phyloP scores from a whole-genome alignment of 2,797 vertebrate species.

The Lycodopsis pacificus region DNA sequence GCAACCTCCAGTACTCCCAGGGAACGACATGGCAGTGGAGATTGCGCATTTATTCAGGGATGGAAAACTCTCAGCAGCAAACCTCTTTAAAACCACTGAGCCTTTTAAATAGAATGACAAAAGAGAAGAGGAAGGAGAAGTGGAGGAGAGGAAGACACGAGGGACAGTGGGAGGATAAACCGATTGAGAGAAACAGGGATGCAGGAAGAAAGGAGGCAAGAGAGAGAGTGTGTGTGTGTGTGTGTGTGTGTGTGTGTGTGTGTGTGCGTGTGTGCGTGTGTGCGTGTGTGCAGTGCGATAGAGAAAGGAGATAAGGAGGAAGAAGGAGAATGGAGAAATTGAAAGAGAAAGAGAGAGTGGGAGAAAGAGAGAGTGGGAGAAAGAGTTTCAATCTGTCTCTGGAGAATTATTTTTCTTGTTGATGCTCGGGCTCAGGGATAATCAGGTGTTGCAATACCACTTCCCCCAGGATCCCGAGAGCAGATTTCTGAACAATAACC shows the following conservation, averaged over 20 bases:
- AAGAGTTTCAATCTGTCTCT: constrained; percentile 52
- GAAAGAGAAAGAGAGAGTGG: constrained; percentile 32
- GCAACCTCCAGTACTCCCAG: constrained; percentile 2
- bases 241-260: background rate
- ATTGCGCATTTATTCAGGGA: constrained; percentile 48
- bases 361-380: constrained; percentile 31
- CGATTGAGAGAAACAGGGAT: constrained; percentile 23
- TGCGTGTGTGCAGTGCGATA: constrained; percentile 20
- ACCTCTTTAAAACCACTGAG: constrained; percentile 24
- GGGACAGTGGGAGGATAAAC: constrained; percentile 23
- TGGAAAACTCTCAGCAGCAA: constrained; percentile 48
- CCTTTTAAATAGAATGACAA: constrained; percentile 54
- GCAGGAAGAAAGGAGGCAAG: constrained; percentile 5
- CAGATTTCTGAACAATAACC: no score
- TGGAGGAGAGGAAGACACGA: constrained; percentile 13
- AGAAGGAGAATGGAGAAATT: constrained; percentile 24
- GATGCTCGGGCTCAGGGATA: constrained; percentile 57
- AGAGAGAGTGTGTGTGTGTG: constrained; percentile 1
- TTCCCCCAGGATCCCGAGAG: constrained; percentile 55
- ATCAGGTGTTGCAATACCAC: constrained; percentile 71
- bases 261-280: background rate
- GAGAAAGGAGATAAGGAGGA: constrained; percentile 25
- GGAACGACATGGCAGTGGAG: constrained; percentile 31
- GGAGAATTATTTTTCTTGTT: constrained; percentile 63
- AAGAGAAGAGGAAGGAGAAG: constrained; percentile 31